These are phyloP conservation scores for Neosilurus hyrtlii DNA, from an alignment of 2,797 vertebrate species.

Conservation along the genomic window DNA sequence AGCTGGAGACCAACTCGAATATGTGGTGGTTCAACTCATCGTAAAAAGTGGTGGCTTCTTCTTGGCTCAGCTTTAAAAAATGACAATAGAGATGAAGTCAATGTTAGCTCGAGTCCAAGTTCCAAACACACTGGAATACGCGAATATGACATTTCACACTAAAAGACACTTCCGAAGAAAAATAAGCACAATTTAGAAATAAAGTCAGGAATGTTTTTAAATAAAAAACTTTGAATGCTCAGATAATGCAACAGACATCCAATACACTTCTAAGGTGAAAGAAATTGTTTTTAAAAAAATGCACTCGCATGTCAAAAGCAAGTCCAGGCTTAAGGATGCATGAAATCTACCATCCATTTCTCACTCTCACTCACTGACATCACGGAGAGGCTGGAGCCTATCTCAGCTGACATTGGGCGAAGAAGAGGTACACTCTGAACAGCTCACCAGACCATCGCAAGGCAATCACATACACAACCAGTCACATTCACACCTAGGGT, in stretches of 20 bases:
- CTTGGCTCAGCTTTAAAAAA: conserved; percentile 88
- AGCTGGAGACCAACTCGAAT: conserved; percentile 98
- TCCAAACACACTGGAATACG: not conserved
- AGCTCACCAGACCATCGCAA: too few relatives aligned
- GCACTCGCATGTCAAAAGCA: not conserved
- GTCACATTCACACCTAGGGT: too few relatives aligned
- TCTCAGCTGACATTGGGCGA: too few relatives aligned
- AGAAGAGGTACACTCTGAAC: too few relatives aligned
- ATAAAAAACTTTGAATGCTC: too few relatives aligned
- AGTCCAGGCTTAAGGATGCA: not conserved
- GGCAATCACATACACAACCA: too few relatives aligned
- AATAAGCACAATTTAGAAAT: not conserved
- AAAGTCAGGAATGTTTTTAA: not conserved
- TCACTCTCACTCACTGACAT: too few relatives aligned
- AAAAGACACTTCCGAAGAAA: not conserved
- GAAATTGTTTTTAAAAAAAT: not conserved
- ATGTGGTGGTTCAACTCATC: conserved; percentile 98
- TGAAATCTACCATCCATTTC: too few relatives aligned
- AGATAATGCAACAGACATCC: not conserved
- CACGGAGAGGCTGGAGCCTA: too few relatives aligned
- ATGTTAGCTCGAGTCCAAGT: not conserved
- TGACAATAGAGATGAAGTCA: conserved; percentile 13
- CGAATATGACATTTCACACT: not conserved
- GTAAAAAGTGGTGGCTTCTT: conserved; percentile 96
- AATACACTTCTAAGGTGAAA: not conserved